These are phyloP conservation scores for Phyto melanocephala DNA, from an alignment of 2,888 invertebrate species.

Conservation along the genomic window DNA sequence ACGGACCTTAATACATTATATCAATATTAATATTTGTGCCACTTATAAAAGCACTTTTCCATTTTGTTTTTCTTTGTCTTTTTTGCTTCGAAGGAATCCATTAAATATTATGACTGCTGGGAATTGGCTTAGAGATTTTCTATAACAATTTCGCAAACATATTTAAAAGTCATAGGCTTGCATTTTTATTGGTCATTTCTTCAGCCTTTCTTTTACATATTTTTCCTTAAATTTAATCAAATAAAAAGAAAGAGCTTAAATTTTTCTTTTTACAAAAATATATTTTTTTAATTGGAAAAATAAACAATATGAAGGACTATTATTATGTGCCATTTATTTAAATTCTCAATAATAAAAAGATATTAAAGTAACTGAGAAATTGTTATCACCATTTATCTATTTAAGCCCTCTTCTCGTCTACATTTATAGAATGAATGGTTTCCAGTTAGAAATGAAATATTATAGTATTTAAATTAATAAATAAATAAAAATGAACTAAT, in stretches of 20 bases:
- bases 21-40: constrained; percentile 23
- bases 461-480: constrained; percentile 5
- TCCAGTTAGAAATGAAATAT: constrained; percentile 17
- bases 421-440: neutral
- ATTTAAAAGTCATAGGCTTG: constrained; percentile 23
- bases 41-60: constrained; percentile 1
- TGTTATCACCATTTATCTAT: neutral
- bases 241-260: neutral
- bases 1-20: constrained; percentile 23
- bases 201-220: neutral
- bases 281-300: neutral
- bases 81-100: constrained; percentile 17
- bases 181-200: constrained; percentile 15
- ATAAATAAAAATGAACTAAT: too few relatives aligned
- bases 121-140: constrained; percentile 42
- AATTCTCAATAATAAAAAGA: neutral
- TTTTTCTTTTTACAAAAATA: neutral
- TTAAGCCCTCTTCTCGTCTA: neutral
- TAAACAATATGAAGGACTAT: neutral
- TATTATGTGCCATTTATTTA: neutral
- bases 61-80: neutral
- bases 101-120: constrained; percentile 55
- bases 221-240: neutral
- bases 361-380: neutral
- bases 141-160: constrained; percentile 1